phyloP scores from a whole-genome alignment of 2,113 vertebrate genomes.

The Fulica atra region DNA sequence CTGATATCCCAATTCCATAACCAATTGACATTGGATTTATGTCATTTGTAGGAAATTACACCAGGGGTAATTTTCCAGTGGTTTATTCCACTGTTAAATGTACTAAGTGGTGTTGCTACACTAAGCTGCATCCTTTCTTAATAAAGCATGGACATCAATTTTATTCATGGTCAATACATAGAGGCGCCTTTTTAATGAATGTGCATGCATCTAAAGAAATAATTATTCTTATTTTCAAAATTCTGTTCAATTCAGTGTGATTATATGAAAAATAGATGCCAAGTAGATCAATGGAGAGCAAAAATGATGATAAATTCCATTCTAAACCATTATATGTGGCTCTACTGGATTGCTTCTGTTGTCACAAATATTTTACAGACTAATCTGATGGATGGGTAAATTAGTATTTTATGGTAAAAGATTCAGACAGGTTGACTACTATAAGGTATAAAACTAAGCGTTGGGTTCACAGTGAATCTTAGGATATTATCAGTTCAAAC shows the following conservation, averaged over 20 bases:
- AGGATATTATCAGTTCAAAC: constrained; percentile 22
- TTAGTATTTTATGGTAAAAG: neutral
- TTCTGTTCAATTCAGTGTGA: neutral
- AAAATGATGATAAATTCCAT: neutral
- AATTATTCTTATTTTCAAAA: neutral
- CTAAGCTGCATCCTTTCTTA: neutral
- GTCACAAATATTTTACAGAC: neutral
- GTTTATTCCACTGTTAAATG: neutral
- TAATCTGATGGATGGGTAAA: neutral
- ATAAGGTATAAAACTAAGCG: constrained; percentile 5
- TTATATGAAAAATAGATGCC: neutral
- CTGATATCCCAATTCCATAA: neutral
- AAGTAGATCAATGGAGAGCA: neutral
- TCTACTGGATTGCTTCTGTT: neutral
- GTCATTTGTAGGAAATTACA: constrained; percentile 31
- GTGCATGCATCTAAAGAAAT: neutral
- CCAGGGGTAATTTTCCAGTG: neutral
- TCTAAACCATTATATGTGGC: neutral
- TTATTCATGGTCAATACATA: neutral
- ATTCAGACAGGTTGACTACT: neutral
- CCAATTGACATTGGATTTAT: neutral
- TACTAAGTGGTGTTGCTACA: neutral
- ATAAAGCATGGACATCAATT: neutral
- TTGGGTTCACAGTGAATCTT: neutral
- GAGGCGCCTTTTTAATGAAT: neutral